Base-by-base conservation (phyloP, 1,140 invertebrate genomes). In the Proctacanthus coquilletti region DNA sequence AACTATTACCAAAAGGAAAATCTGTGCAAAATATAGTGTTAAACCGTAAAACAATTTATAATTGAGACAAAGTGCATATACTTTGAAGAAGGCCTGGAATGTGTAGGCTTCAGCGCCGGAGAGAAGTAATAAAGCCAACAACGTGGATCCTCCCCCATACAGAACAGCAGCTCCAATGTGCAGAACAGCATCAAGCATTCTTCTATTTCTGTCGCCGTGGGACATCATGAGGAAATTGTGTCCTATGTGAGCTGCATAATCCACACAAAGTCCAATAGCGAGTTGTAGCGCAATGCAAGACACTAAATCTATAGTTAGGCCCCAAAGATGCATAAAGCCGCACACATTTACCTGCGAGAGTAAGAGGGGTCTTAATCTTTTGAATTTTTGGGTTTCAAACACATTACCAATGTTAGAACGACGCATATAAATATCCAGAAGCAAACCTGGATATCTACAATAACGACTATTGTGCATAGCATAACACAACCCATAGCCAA, bases 171-270 rank as follows among this genome's bases (percentile, higher is more conserved):
- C 69, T 13, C 85, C 81, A 41, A 87, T 84, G 38, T 76, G 71
- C 0, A 69, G 71, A 1, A 92, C 67, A 0, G 85, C 80, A 32
- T 71, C 66, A 14, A 77, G 60, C 0, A 75, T 70, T 45, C 84
- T 62, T 18, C 75, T 68, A 11, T 65, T 53, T 34, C 74, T 68
- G 42, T 68, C 60, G 15, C 72, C 72, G 35, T 59, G 61, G 30
- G 42, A 42, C 33, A 56, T 58, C 4, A 60, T 69, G 41, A 86
- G 66, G 56, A 86, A 88, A 3, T 77, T 78, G 46, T 86, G 80
- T n/a, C 81, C 84, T 8, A 91, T 77, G 54, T 92, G 85, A 5
- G 84, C 83, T 0, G 84, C 83, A 45, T 89, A 86, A 64, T 92
- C 85, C 2, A 91, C 83, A 49, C 84, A 85, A 21, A 92, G 65